phyloP scores from a whole-genome alignment of 1,140 invertebrate species.

The Littorina saxatilis region DNA sequence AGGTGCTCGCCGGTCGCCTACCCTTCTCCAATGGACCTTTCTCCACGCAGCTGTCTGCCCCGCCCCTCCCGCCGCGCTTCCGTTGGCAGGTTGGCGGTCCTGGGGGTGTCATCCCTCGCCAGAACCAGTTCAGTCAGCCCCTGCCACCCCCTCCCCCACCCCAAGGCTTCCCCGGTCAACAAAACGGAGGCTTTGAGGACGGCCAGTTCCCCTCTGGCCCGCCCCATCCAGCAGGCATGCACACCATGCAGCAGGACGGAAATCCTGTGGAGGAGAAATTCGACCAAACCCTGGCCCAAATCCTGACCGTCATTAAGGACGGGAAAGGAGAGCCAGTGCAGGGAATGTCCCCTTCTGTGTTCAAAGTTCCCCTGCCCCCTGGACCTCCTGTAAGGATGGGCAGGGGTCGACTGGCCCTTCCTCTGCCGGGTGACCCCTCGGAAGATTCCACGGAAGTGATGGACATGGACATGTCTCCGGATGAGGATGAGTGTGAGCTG shows the following conservation, averaged over 20 bases:
- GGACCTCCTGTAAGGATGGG: conserved; percentile 11
- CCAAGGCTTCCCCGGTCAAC: conserved; percentile 32
- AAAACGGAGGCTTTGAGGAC: conserved; percentile 54
- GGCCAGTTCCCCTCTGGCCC: conserved; percentile 38
- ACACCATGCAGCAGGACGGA: neutral
- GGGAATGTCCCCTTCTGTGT: conserved; percentile 33
- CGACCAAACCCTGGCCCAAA: conserved; percentile 11
- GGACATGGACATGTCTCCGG: conserved; percentile 81
- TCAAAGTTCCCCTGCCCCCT: conserved; percentile 63
- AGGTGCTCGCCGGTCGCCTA: conserved; percentile 29
- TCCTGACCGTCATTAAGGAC: conserved; percentile 12
- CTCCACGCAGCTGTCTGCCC: conserved; percentile 32
- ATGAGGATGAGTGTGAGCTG: conserved; percentile 61
- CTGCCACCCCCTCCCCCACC: conserved; percentile 45
- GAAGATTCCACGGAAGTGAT: conserved; percentile 75
- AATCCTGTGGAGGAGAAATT: neutral
- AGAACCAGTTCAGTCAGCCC: conserved; percentile 49
- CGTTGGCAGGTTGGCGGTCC: conserved; percentile 51
- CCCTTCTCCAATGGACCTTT: conserved; percentile 5
- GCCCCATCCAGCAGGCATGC: neutral
- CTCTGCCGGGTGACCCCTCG: conserved; percentile 7
- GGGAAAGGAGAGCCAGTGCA: neutral
- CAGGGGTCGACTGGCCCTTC: neutral
- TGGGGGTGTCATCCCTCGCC: conserved; percentile 44
- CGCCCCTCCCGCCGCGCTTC: conserved; percentile 45